Base-by-base conservation (phyloP, 2,113 vertebrate species). In the Anolis sagrei region DNA sequence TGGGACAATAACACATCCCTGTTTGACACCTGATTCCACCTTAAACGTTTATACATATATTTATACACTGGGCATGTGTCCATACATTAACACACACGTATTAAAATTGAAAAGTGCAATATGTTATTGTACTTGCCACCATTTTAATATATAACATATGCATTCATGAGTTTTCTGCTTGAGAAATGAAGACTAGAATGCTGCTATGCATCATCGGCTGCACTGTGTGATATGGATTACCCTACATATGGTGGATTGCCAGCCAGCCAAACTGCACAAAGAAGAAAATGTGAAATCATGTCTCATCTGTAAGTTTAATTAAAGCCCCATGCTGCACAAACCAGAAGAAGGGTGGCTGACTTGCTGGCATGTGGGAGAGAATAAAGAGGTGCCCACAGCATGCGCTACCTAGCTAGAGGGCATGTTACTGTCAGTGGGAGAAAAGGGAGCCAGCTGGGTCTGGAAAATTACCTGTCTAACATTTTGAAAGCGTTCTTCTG, bases 251-350 rank as follows among this genome's bases (percentile, higher is more conserved):
- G 9, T 84, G 82, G 69, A 73, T 5, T 87, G 82, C 8, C 44
- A 91, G 82, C 2, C n/a, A 90, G 69, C 3, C 76, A 4, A 86
- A 88, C 2, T 79, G 10, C 58, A 0, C 39, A 58, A 58, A 78
- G 32, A 29, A 68, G 27, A 75, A 88, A 80, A 54, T 4, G 1
- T 64, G 44, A 80, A 85, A 19, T 74, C 81, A 11, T 82, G 66
- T 79, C 92, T 91, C 44, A 85, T 4, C 5, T 85, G 4, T 80
- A 76, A 78, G 10, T 44, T 84, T 91, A 88, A 84, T 88, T 91
- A 79, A 82, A 74, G 49, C 14, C 72, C 5, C 11, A 32, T 48
- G 29, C n/a, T 81, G 32, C 0, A 1, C 64, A 66, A 36, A 64
- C 27, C 34, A 68, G 51, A 69, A 81, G 36, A 44, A 83, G 82